Conservation (phyloP, 2,797 vertebrate genomes). For the Acipenser oxyrinchus region DNA sequence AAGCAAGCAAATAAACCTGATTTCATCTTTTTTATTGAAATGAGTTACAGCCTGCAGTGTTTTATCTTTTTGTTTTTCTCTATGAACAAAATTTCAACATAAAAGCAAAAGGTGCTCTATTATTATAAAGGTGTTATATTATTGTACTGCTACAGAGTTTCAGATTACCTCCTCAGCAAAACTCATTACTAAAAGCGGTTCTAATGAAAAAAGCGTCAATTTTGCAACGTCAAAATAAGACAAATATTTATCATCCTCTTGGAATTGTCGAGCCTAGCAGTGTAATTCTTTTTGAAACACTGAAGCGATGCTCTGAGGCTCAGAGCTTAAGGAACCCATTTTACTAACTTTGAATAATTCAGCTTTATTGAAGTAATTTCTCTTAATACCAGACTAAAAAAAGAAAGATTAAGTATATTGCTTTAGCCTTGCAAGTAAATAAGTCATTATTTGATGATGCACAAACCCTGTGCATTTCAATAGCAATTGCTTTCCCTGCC, state of each 20-base stretch:
- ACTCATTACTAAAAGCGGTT: constrained; percentile 15
- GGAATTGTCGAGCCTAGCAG: constrained; percentile 13
- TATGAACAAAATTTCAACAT: constrained; percentile 6
- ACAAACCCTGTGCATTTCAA: background rate
- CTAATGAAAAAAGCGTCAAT: constrained; percentile 19
- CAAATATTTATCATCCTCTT: constrained; percentile 18
- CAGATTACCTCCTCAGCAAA: constrained; percentile 1
- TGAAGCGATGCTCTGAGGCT: background rate
- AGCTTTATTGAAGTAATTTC: constrained; percentile 25
- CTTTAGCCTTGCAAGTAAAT: constrained; percentile 19
- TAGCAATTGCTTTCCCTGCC: background rate
- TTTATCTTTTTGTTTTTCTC: background rate
- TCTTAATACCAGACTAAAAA: constrained; percentile 21
- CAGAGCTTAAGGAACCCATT: constrained; percentile 11
- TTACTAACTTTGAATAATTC: constrained; percentile 21
- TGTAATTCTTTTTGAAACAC: constrained; percentile 20
- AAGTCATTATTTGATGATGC: constrained; percentile 15
- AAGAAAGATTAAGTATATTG: constrained; percentile 19
- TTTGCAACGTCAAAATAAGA: constrained; percentile 19
- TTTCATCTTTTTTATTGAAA: background rate
- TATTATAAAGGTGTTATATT: constrained; percentile 1
- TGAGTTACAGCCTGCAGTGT: background rate
- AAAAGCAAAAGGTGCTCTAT: background rate
- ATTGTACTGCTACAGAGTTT: background rate
- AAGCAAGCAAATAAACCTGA: no score